Conservation (phyloP, 2,113 vertebrate genomes). For the Pogonocichla stellata region DNA sequence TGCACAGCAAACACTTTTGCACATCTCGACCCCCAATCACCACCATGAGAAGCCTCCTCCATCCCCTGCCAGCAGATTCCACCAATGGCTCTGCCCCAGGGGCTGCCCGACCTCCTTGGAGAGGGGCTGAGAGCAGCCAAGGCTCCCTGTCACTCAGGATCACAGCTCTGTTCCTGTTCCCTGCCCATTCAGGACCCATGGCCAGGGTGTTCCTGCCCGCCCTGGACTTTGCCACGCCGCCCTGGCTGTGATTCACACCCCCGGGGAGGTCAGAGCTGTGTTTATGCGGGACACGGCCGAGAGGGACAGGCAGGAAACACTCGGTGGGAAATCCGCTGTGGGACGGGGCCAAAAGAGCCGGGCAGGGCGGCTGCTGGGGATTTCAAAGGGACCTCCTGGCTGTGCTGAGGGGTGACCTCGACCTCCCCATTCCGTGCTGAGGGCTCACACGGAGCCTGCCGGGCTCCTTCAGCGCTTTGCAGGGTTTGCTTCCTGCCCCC, state of each 20-base stretch:
- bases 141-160: background rate
- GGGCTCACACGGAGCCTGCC: rapidly evolving
- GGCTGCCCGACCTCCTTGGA: background rate
- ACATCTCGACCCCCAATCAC: rapidly evolving
- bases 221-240: background rate
- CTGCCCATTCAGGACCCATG: background rate
- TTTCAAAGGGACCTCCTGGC: background rate
- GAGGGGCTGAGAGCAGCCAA: background rate
- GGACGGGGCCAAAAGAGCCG: background rate
- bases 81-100: rapidly evolving
- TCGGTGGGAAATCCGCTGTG: background rate
- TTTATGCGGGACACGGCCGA: rapidly evolving
- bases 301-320: background rate
- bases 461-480: background rate
- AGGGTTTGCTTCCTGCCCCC: background rate
- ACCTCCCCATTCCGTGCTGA: background rate
- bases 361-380: background rate
- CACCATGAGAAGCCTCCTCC: background rate
- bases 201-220: background rate
- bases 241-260: background rate
- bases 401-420: background rate
- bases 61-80: background rate
- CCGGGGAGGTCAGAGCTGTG: rapidly evolving
- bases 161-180: background rate
- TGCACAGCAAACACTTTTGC: background rate